Conservation (phyloP, 2,888 invertebrate species). For the Sinelater perroti region DNA sequence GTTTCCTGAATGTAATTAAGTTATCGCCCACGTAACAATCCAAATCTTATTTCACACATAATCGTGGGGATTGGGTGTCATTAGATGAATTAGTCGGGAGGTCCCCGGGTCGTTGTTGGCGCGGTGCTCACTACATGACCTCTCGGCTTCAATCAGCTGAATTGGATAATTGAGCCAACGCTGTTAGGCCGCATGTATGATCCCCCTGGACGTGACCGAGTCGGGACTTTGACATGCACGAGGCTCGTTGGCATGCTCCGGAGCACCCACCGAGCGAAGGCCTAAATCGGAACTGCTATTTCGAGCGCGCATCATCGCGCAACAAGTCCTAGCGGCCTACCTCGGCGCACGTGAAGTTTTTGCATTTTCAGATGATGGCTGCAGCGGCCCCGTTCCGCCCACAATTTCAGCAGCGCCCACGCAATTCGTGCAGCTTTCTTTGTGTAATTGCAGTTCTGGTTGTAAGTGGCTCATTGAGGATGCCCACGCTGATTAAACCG, state of each 20-base stretch:
- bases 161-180: slow-evolving; percentile 50
- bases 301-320: too few species aligned
- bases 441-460: slow-evolving; percentile 21
- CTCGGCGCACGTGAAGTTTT: not conserved
- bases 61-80: slow-evolving; percentile 41
- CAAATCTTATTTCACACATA: slow-evolving; percentile 45
- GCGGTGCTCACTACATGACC: slow-evolving; percentile 39
- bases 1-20: slow-evolving; percentile 25
- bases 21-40: slow-evolving; percentile 34
- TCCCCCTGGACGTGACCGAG: slow-evolving; percentile 15
- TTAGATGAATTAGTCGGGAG: slow-evolving; percentile 43
- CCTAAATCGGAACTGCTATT: too few species aligned
- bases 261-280: too few species aligned
- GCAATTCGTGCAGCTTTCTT: slow-evolving; percentile 12
- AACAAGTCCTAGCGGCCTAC: too few species aligned
- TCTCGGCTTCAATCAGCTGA: slow-evolving; percentile 48
- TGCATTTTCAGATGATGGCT: slow-evolving; percentile 7
- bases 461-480: slow-evolving; percentile 29
- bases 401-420: slow-evolving; percentile 13
- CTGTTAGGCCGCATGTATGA: slow-evolving; percentile 32
- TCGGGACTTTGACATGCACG: slow-evolving; percentile 1
- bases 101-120: slow-evolving; percentile 42
- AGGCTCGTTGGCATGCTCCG: not conserved
- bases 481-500: slow-evolving; percentile 44
- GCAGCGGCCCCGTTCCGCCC: slow-evolving; percentile 7